Evolutionary conservation across 2,888 invertebrate species (phyloP), one percentile per base, ranked within the genome.

Genomic region (Anoplius nigerrimus): DNA sequence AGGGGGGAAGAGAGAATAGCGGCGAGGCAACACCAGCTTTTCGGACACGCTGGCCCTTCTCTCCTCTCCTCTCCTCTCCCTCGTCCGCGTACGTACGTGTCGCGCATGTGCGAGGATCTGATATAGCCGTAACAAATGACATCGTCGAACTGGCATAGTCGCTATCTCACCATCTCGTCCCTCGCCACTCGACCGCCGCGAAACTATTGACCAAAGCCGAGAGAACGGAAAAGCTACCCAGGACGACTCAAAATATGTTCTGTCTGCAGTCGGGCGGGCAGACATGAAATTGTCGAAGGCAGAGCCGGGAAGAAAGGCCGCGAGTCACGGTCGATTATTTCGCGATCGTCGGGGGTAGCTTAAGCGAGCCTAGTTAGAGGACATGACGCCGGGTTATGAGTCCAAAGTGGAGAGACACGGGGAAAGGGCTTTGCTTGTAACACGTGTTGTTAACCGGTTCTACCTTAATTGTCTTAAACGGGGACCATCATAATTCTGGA

Each of bases 81-180:
- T 21, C 11, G 20, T 42, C 18, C 65, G 20, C 58, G 61, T 64
- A 55, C 67, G 74, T 75, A 76, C 76, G 77, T 78, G 72, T 71
- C 73, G 78, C 80, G 81, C 80, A 83, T 80, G 74, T 73, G 80
- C 78, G 73, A 78, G 76, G 76, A 84, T 84, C 84, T 81, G 84
- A 84, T 84, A 78, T 42, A 82, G 74, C 76, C 72, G 71, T 85
- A 85, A 85, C 83, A 84, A 85, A 85, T 85, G 85, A 84, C 85
- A 85, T 83, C 83, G 83, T 82, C 84, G 81, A 84, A 84, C 82
- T 74, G 82, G 76, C 80, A 81, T 78, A 75, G 82, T 76, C 77
- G 63, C 79, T 83, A 82, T 84, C 84, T 83, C 76, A 76, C 67
- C 65, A 84, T 84, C 84, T 84, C 43, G 52, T 15, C 18, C 54